Conservation (phyloP, 2,888 invertebrate genomes). For the Nineta flava region DNA sequence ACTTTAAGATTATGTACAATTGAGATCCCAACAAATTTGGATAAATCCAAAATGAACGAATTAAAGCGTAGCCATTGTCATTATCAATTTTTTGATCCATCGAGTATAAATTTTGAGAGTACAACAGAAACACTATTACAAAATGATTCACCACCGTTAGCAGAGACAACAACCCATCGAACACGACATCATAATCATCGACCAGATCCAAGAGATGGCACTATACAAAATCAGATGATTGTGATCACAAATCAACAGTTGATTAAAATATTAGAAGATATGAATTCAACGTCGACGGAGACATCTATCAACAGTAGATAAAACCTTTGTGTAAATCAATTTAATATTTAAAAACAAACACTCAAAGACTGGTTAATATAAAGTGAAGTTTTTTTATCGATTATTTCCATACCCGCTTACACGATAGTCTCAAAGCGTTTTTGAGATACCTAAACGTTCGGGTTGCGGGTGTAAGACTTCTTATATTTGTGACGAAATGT, state of each 20-base stretch:
- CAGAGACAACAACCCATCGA: not conserved
- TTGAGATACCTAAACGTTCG: no score
- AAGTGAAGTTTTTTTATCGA: no score
- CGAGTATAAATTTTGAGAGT: not conserved
- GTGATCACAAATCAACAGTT: not conserved
- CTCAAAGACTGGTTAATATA: no score
- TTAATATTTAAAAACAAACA: no score
- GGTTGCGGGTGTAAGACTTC: no score
- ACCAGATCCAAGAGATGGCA: not conserved
- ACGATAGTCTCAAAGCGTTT: no score
- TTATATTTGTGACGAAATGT: no score
- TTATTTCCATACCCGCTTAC: no score
- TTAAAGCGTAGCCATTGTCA: not conserved
- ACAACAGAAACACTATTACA: not conserved
- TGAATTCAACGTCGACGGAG: no score
- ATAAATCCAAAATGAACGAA: constrained; percentile 1
- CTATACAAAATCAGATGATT: not conserved
- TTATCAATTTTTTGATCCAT: not conserved
- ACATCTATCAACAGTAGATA: no score
- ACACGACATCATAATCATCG: not conserved
- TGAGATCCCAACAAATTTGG: constrained; percentile 1
- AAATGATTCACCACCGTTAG: not conserved
- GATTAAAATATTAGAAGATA: not conserved
- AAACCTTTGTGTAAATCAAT: no score
- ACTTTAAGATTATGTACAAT: constrained; percentile 5